phyloP scores from a whole-genome alignment of 1,140 invertebrate genomes.

The Papilio polytes region DNA sequence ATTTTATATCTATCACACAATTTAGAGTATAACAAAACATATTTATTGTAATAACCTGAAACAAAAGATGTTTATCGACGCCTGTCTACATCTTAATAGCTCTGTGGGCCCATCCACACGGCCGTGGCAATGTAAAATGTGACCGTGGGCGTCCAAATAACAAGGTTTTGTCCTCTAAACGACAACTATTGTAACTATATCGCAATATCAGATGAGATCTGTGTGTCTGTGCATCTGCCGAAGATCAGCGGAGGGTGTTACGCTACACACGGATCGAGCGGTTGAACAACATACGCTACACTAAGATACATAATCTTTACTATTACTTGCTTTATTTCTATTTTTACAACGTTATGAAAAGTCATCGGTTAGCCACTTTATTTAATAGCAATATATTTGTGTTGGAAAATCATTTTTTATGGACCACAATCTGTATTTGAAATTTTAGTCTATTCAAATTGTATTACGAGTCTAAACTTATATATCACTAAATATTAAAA shows the following conservation, averaged over 20 bases:
- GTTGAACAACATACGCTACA: not conserved
- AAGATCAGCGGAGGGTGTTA: constrained; percentile 52
- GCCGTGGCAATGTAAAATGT: constrained; percentile 59
- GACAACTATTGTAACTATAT: constrained; percentile 76
- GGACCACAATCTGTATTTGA: too few species aligned
- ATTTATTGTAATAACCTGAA: constrained; percentile 32
- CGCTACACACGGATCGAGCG: constrained; percentile 46
- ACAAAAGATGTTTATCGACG: constrained; percentile 31
- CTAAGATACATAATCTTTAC: not conserved
- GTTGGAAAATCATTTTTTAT: too few species aligned
- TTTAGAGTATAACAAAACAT: constrained; percentile 21
- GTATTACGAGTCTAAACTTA: too few species aligned
- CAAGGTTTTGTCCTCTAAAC: constrained; percentile 78
- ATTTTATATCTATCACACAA: constrained; percentile 9
- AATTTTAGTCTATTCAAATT: too few species aligned
- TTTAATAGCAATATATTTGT: too few species aligned
- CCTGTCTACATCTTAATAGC: constrained; percentile 45
- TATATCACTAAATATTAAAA: too few species aligned
- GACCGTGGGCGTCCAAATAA: constrained; percentile 72
- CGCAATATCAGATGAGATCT: constrained; percentile 64
- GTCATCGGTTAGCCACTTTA: not conserved
- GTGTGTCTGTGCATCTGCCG: constrained; percentile 63
- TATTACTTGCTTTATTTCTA: not conserved
- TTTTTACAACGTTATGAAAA: not conserved
- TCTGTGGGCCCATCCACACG: constrained; percentile 42